phyloP scores from a whole-genome alignment of 2,888 invertebrate species.

The Machimus rusticus region DNA sequence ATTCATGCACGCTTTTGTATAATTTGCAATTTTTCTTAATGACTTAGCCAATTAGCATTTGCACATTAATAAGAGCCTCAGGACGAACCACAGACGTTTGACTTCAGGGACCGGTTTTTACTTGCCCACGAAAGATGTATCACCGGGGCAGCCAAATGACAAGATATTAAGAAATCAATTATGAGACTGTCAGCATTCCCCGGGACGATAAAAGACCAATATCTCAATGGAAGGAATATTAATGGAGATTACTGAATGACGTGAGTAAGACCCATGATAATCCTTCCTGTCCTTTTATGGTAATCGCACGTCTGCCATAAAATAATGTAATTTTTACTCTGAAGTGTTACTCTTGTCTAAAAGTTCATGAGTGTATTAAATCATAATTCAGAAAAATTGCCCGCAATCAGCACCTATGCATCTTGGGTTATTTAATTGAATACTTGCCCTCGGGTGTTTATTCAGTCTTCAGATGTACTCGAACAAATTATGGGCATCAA shows the following conservation, averaged over 20 bases:
- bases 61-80: neutral
- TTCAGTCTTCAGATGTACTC: neutral
- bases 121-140: neutral
- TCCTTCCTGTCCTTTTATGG: neutral
- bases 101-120: neutral
- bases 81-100: neutral
- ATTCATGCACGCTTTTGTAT: neutral
- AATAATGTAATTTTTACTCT: neutral
- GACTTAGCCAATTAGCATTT: neutral
- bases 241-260: conserved; percentile 5
- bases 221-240: neutral
- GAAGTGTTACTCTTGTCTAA: neutral
- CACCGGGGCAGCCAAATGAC: neutral
- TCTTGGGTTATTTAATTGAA: neutral
- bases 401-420: neutral
- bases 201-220: neutral
- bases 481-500: neutral
- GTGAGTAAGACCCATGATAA: neutral
- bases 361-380: neutral
- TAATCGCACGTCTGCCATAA: neutral
- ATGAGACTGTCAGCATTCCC: neutral
- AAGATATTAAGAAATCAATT: conserved; percentile 5
- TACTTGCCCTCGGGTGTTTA: neutral
- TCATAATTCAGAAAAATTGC: neutral
- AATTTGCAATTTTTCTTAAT: neutral